phyloP scores from a whole-genome alignment of 1,140 invertebrate species.

The Proales similis region DNA sequence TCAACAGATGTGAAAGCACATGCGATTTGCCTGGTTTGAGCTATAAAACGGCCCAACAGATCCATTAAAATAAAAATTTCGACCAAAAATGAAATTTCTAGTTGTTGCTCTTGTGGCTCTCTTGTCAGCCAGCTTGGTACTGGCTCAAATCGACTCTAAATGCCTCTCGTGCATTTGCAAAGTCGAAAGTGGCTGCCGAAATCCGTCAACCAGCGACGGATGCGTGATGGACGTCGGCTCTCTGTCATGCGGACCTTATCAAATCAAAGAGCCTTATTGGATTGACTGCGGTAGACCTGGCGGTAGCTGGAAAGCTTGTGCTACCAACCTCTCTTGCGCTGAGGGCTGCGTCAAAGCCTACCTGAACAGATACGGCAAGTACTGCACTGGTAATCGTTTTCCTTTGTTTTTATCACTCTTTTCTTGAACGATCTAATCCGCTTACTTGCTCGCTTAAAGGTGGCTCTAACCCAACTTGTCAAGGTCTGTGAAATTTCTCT shows the following conservation, averaged over 20 bases:
- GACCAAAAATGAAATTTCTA: no score
- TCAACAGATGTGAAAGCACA: no score
- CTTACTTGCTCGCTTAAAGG: background rate
- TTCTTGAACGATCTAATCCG: background rate
- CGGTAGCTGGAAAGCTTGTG: conserved; percentile 43
- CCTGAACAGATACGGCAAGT: conserved; percentile 41
- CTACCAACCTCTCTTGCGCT: conserved; percentile 44
- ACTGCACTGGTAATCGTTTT: conserved; percentile 5
- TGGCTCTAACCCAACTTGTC: no score
- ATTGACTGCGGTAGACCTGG: conserved; percentile 41
- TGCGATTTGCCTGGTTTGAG: no score
- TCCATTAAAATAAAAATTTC: no score
- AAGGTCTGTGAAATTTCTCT: background rate
- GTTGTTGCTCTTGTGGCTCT: no score
- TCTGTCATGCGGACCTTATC: conserved; percentile 48
- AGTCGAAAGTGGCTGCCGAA: conserved; percentile 14
- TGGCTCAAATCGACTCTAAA: background rate
- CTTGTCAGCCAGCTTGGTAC: no score
- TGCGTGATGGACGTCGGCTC: conserved; percentile 45
- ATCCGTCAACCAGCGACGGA: conserved; percentile 17
- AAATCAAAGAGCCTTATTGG: conserved; percentile 42
- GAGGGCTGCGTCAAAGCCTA: conserved; percentile 44
- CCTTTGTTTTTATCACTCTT: background rate
- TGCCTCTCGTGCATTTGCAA: conserved; percentile 23
- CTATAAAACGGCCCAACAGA: no score